Evolutionary conservation across 2,888 invertebrate species (phyloP).

Genomic region (Torymus auratus): DNA sequence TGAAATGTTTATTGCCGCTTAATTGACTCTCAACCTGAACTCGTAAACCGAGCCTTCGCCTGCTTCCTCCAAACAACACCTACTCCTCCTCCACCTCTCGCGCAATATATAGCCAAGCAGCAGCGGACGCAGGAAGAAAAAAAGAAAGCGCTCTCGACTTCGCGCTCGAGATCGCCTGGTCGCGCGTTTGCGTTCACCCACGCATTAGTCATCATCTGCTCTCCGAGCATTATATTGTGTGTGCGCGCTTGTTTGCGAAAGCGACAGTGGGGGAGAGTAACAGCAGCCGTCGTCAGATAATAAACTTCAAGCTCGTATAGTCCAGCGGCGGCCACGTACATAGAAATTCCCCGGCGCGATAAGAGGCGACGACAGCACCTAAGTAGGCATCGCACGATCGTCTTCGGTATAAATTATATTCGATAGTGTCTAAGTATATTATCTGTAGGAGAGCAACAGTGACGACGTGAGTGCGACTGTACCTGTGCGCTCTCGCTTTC

Average conservation of each 20-base stretch:
- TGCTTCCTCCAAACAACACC: too few species aligned
- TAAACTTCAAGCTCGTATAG: not conserved
- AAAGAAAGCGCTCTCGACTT: constrained; percentile 19
- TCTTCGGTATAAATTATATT: too few species aligned
- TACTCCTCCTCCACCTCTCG: too few species aligned
- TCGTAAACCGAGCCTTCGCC: not conserved
- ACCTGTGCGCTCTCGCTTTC: constrained; percentile 3
- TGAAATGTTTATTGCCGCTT: not conserved
- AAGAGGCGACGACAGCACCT: not conserved
- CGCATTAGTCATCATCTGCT: constrained; percentile 33
- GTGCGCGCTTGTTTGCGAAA: constrained; percentile 16
- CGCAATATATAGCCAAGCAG: not conserved
- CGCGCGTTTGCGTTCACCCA: constrained; percentile 2
- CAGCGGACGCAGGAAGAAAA: constrained; percentile 1
- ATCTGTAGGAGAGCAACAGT: too few species aligned
- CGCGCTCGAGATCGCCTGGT: constrained; percentile 18
- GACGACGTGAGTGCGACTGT: too few species aligned
- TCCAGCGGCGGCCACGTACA: not conserved
- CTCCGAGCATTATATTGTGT: not conserved
- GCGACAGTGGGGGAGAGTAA: constrained; percentile 14
- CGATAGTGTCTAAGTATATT: too few species aligned
- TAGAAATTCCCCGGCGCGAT: not conserved
- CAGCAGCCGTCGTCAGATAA: not conserved
- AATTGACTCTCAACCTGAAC: not conserved
- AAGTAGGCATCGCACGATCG: too few species aligned